Conservation (phyloP, 2,888 invertebrate genomes). For the Drosophila anomalipes region DNA sequence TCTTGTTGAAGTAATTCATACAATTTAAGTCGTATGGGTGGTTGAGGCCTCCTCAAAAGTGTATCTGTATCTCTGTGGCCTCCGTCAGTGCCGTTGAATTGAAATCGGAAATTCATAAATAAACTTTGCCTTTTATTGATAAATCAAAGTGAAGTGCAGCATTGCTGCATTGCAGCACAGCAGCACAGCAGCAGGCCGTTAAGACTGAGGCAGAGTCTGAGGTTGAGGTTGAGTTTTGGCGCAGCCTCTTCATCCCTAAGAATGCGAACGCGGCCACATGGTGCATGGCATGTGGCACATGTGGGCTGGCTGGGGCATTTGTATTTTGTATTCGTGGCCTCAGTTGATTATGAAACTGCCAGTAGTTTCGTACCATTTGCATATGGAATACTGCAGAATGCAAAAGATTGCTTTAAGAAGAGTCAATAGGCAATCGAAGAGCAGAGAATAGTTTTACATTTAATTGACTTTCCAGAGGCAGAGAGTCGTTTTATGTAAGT, state of each 20-base stretch:
- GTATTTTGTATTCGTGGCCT: constrained; percentile 11
- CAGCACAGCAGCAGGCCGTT: constrained; percentile 46
- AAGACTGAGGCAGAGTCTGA: constrained; percentile 8
- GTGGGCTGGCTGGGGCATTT: constrained; percentile 25
- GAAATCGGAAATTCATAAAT: constrained; percentile 78
- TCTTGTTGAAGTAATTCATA: constrained; percentile 64
- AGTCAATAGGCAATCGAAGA: background rate
- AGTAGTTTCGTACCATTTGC: constrained; percentile 22
- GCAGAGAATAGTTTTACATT: constrained; percentile 5
- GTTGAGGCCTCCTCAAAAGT: constrained; percentile 29
- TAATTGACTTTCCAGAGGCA: background rate
- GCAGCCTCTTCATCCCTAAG: constrained; percentile 1
- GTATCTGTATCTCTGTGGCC: constrained; percentile 40
- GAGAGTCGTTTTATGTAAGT: background rate
- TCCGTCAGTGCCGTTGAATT: constrained; percentile 52
- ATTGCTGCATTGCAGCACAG: constrained; percentile 20
- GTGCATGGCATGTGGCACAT: constrained; percentile 44
- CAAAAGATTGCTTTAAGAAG: background rate
- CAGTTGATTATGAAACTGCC: constrained; percentile 19
- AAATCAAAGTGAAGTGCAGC: constrained; percentile 74
- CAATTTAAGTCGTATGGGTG: constrained; percentile 62
- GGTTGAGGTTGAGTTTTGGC: constrained; percentile 13
- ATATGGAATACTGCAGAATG: constrained; percentile 9
- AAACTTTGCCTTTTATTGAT: constrained; percentile 74
- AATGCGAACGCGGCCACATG: constrained; percentile 20